Percentiles rank a stretch among this genome's conserved stretches.
phyloP scores from a whole-genome alignment of 2,888 invertebrate genomes.

The Brachynemurus nebulosus region DNA sequence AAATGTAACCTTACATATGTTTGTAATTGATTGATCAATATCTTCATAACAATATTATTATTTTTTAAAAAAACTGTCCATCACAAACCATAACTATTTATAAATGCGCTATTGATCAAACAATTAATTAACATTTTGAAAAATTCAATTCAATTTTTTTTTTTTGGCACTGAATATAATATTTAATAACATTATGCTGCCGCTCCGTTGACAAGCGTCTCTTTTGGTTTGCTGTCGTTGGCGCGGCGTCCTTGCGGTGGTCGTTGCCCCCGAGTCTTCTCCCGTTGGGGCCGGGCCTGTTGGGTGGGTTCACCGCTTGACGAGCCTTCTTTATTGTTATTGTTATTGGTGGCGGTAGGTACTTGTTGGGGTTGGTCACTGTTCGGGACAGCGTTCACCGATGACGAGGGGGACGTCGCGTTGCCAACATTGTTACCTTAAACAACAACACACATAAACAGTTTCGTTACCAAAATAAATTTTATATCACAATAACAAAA shows the following conservation, averaged over 20 bases:
- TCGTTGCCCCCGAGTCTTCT: constrained; percentile 6
- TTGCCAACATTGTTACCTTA: neutral
- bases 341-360: constrained; percentile 24
- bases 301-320: constrained; percentile 25
- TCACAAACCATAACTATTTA: neutral
- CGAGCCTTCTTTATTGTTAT: constrained; percentile 27
- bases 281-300: constrained; percentile 5
- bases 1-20: too few species aligned
- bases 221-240: constrained; percentile 40
- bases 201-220: constrained; percentile 53
- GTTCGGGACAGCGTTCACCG: neutral
- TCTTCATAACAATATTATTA: too few species aligned
- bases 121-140: neutral
- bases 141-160: constrained; percentile 1
- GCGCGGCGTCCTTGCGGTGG: constrained; percentile 12
- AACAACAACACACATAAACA: too few species aligned
- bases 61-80: too few species aligned
- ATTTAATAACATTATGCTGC: constrained; percentile 31
- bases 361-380: neutral
- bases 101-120: constrained; percentile 1
- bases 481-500: too few species aligned
- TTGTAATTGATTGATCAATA: neutral
- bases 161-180: constrained; percentile 12
- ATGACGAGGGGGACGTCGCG: neutral
- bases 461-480: too few species aligned